Base-by-base conservation (phyloP, 2,113 vertebrate species). In the Notothenia rossii region DNA sequence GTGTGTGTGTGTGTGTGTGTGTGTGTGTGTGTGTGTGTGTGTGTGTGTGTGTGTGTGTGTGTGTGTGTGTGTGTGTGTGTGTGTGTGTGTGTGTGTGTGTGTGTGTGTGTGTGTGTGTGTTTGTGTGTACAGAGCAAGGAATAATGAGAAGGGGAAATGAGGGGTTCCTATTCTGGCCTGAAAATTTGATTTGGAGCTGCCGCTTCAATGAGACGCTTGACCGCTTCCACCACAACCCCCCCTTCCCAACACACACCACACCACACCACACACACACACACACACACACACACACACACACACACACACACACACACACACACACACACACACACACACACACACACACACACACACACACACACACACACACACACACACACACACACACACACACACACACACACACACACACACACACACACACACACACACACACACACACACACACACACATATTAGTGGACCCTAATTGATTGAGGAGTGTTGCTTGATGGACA, bases 381-480 rank as follows among this genome's bases (percentile, higher is more conserved):
- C n/a, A n/a, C n/a, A n/a, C n/a, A n/a, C n/a, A n/a, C n/a, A n/a
- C n/a, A n/a, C n/a, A n/a, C n/a, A n/a, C n/a, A n/a, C n/a, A n/a
- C n/a, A n/a, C n/a, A n/a, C n/a, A n/a, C 49, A 56, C 36, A 50
- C 13, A 77, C 36, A 80, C 49, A 61, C 64, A 36, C 64, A n/a
- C 10, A 48, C 12, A 45, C 49, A 56, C 36, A 50, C 13, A 77
- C 36, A 80, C 25, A 25, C 25, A 25, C 25, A 25, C 56, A 73
- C 49, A 61, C 64, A 36, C 64, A n/a, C 10, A 48, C 12, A 45
- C 49, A 56, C 36, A 50, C 13, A 77, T 36, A 80, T 92, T 90
- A 93, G 87, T 85, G 72, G 82, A 79, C 56, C 43, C 82, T 94
- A 94, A 95, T 95, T 94, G 94, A 95, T 94, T 94, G 93, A 94